Percentiles rank a stretch among this genome's conserved stretches.
These are phyloP conservation scores for Conopomorpha cramerella DNA, from an alignment of 1,140 invertebrate species.

Conservation along the genomic window DNA sequence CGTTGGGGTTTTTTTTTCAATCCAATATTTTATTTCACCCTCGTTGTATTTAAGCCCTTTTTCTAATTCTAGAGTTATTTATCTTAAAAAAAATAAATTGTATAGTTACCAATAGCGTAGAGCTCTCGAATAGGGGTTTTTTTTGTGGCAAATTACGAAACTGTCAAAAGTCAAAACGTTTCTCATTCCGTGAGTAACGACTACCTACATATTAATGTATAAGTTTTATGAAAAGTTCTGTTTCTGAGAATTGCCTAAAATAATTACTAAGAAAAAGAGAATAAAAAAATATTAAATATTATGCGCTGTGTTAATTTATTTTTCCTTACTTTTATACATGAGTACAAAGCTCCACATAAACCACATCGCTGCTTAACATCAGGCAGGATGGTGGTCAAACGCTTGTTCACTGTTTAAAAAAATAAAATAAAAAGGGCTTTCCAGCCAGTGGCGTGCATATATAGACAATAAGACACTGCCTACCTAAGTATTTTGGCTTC, in stretches of 20 bases:
- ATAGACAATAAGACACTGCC: too few species aligned
- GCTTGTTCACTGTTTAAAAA: background rate
- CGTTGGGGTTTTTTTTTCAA: background rate
- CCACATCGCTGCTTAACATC: too few species aligned
- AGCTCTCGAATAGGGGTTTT: slow-evolving; percentile 16
- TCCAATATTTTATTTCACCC: too few species aligned
- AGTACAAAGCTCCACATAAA: too few species aligned
- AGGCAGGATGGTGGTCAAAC: too few species aligned
- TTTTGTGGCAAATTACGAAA: background rate
- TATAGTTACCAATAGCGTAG: slow-evolving; percentile 55
- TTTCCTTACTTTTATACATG: background rate
- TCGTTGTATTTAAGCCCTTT: slow-evolving; percentile 16
- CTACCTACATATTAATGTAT: too few species aligned
- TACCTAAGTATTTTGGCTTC: too few species aligned
- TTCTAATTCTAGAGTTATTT: slow-evolving; percentile 39
- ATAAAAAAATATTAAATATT: background rate
- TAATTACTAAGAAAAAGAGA: background rate
- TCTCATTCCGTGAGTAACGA: too few species aligned
- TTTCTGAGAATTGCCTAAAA: background rate
- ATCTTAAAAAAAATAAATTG: slow-evolving; percentile 33
- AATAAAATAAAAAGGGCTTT: too few species aligned
- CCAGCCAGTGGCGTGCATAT: too few species aligned
- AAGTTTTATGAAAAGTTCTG: background rate
- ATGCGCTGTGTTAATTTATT: background rate
- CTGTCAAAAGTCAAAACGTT: too few species aligned